Evolutionary conservation across 2,797 vertebrate genomes (phyloP).

Genomic region (Lutjanus campechanus): DNA sequence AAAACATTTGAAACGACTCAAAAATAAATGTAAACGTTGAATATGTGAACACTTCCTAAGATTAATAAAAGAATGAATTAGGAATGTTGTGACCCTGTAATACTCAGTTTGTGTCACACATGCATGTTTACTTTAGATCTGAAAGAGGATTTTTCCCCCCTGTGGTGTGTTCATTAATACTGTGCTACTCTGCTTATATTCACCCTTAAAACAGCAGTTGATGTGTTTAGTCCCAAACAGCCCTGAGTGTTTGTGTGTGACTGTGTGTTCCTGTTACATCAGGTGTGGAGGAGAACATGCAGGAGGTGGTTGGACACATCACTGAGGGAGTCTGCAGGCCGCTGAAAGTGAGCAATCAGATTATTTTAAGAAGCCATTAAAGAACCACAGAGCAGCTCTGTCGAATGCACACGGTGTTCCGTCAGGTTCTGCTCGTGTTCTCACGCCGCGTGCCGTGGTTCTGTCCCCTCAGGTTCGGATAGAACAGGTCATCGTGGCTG

Average conservation of each 20-base stretch:
- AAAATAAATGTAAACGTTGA: neutral
- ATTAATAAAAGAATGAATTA: neutral
- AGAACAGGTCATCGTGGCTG: slow-evolving; percentile 97
- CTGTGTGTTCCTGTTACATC: slow-evolving; percentile 30
- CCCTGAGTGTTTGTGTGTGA: neutral
- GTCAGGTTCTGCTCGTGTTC: neutral
- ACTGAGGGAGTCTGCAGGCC: slow-evolving; percentile 98
- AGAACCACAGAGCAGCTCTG: neutral
- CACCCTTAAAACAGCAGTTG: neutral
- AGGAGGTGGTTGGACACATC: slow-evolving; percentile 97
- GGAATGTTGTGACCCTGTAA: neutral
- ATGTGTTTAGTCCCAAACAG: neutral
- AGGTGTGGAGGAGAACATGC: slow-evolving; percentile 95
- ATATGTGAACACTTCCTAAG: neutral
- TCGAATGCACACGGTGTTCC: neutral
- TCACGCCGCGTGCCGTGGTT: slow-evolving; percentile 1
- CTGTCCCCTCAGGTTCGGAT: slow-evolving; percentile 91
- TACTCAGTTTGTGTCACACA: neutral
- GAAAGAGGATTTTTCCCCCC: neutral
- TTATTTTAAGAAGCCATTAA: neutral
- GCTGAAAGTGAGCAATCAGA: slow-evolving; percentile 88
- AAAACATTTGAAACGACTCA: no score
- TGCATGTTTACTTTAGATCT: neutral
- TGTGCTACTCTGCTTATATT: neutral
- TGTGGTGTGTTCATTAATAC: neutral